Evolutionary conservation across 2,113 vertebrate species (phyloP), one percentile per base, ranked within the genome.

Genomic region (Leptodactylus fuscus): DNA sequence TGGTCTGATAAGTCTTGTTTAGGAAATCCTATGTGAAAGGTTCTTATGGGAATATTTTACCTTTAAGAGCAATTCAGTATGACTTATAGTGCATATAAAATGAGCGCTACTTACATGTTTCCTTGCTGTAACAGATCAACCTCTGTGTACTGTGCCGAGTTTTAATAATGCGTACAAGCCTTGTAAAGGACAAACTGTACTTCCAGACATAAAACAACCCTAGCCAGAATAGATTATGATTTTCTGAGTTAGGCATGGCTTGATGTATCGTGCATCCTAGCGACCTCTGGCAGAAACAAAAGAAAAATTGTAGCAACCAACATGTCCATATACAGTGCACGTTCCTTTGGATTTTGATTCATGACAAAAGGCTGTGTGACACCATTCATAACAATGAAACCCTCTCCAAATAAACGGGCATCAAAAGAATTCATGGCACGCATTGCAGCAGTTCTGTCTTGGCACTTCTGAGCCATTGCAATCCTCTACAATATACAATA

Each of bases 111-210:
- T 58, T 38, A 4, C 11, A 77, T 7, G 22, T 77, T 49, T 76
- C 4, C 20, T 78, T 55, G 75, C 16, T 55, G 34, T 32, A 55
- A 53, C 53, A 44, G n/a, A 78, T 78, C 75, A 78, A n/a, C 29
- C 34, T 77, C 29, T 78, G 18, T 15, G 34, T 41, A 60, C 34
- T 58, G 11, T 18, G 3, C 32, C 36, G 49, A 38, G 75, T 79
- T 79, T 76, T 76, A 29, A 49, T 79, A 60, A 58, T 38, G 4
- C 32, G 36, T 58, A 7, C 22, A 58, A 24, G 36, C 12, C 34
- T 79, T 44, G 29, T 60, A 79, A 58, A 79, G 76, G 76, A 79
- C 76, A 79, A 51, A 60, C 8, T 79, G 76, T 60, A 60, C 76
- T 78, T 78, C 16, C 38, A 77, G 51, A 53, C 48, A 32, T 53